Evolutionary conservation across 2,888 invertebrate species (phyloP).

Genomic region (Morpho helenor): DNA sequence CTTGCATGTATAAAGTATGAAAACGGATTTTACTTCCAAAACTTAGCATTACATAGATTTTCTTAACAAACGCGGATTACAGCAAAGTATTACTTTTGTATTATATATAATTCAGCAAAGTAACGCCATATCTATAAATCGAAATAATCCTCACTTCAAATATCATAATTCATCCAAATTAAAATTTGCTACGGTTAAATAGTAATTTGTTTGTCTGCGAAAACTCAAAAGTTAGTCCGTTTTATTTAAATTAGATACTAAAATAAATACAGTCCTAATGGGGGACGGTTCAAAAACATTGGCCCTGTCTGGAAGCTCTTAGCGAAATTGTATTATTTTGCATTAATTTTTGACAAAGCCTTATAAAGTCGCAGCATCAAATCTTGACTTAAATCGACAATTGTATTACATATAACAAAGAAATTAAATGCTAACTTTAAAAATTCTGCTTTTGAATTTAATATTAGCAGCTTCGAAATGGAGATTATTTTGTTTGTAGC

Average conservation of each 20-base stretch:
- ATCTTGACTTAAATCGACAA: slow-evolving; percentile 27
- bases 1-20: too few species aligned
- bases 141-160: slow-evolving; percentile 6
- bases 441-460: too few species aligned
- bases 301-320: slow-evolving; percentile 54
- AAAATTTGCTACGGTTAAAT: slow-evolving; percentile 32
- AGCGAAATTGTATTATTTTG: slow-evolving; percentile 76
- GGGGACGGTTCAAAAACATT: slow-evolving; percentile 56
- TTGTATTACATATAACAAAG: slow-evolving; percentile 1
- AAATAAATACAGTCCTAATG: slow-evolving; percentile 65
- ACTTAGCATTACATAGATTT: too few species aligned
- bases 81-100: too few species aligned
- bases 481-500: too few species aligned
- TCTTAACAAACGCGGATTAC: too few species aligned
- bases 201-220: slow-evolving; percentile 67
- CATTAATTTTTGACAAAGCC: slow-evolving; percentile 74
- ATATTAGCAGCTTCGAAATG: too few species aligned
- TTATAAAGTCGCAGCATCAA: slow-evolving; percentile 35
- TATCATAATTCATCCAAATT: slow-evolving; percentile 17
- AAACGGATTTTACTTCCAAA: too few species aligned
- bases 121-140: too few species aligned
- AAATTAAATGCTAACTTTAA: too few species aligned
- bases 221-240: slow-evolving; percentile 67
- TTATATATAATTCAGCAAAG: too few species aligned
- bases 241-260: slow-evolving; percentile 74